phyloP scores from a whole-genome alignment of 2,888 invertebrate species.

The Pandemis corylana region DNA sequence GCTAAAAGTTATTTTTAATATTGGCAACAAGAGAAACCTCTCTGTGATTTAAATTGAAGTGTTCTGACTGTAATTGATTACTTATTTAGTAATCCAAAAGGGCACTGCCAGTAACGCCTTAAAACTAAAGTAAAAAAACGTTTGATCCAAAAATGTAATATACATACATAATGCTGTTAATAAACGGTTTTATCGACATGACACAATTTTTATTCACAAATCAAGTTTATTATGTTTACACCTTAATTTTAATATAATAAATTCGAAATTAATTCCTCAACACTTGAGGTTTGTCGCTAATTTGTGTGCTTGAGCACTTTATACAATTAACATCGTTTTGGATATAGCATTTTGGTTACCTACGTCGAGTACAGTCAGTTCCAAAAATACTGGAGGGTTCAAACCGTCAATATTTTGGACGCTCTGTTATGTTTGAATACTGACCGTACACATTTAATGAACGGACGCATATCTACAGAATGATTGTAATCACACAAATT shows the following conservation, averaged over 20 bases:
- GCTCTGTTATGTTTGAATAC: not conserved
- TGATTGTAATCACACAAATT: constrained; percentile 36
- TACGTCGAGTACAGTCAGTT: constrained; percentile 26
- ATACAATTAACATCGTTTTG: constrained; percentile 32
- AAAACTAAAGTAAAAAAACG: constrained; percentile 53
- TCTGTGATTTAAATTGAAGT: constrained; percentile 1
- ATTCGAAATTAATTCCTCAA: constrained; percentile 77
- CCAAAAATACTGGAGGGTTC: not conserved
- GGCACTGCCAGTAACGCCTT: constrained; percentile 37
- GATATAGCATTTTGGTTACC: constrained; percentile 26
- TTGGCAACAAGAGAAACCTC: not conserved
- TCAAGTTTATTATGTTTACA: constrained; percentile 66
- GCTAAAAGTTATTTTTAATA: not conserved
- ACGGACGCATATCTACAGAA: constrained; percentile 34
- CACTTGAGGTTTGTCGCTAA: constrained; percentile 48
- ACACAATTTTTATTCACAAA: constrained; percentile 79
- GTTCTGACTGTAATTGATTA: constrained; percentile 5
- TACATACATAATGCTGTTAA: constrained; percentile 70
- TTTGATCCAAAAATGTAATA: constrained; percentile 82
- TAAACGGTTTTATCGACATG: constrained; percentile 78
- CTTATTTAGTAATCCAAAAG: constrained; percentile 8
- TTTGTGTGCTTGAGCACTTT: constrained; percentile 40
- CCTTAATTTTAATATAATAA: constrained; percentile 74
- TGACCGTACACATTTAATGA: constrained; percentile 5
- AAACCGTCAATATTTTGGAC: not conserved